Conservation (phyloP, 1,140 invertebrate species). For the Cyphomyrmex costatus region DNA sequence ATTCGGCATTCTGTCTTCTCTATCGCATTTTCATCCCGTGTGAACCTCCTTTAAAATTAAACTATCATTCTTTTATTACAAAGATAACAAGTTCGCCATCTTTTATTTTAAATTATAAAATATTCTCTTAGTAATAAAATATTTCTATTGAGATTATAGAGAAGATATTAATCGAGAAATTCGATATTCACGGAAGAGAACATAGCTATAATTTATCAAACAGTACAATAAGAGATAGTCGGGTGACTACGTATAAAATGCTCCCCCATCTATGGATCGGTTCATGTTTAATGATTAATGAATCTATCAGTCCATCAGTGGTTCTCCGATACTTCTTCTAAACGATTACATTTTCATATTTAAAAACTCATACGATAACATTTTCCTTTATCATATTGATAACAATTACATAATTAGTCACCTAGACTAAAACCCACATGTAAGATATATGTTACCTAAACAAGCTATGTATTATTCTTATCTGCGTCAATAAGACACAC, state of each 20-base stretch:
- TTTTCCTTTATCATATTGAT: neutral
- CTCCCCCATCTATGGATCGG: conserved; percentile 28
- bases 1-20: neutral
- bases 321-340: neutral
- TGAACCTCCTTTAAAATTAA: neutral
- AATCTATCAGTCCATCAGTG: conserved; percentile 1
- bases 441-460: neutral
- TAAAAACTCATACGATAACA: neutral
- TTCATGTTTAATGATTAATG: conserved; percentile 40
- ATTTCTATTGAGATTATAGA: neutral
- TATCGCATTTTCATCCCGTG: neutral
- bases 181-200: neutral
- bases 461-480: conserved; percentile 37
- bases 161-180: neutral
- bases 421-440: neutral
- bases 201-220: conserved; percentile 9
- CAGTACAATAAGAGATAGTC: neutral
- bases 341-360: neutral
- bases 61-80: neutral
- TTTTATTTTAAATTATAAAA: neutral
- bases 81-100: neutral
- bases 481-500: conserved; percentile 39
- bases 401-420: conserved; percentile 16
- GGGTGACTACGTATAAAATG: neutral
- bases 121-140: neutral